Evolutionary conservation across 2,888 invertebrate genomes (phyloP).

Genomic region (Ectobius pallidus): DNA sequence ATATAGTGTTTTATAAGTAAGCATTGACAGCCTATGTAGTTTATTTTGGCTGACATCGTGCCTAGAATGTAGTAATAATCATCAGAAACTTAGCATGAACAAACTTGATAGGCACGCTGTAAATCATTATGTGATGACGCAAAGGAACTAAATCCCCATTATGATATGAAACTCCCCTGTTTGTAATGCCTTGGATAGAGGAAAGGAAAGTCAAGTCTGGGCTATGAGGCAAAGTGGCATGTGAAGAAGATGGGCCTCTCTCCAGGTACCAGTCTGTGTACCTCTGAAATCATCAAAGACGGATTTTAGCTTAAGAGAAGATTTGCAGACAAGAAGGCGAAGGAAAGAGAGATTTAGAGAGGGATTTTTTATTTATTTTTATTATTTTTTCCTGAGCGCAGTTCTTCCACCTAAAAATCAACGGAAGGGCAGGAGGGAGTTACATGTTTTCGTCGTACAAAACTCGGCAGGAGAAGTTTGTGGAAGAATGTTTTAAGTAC

Average conservation of each 20-base stretch:
- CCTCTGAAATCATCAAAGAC: constrained; percentile 38
- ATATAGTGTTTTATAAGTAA: no score
- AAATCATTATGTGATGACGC: no score
- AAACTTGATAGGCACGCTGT: no score
- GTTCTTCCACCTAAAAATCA: constrained; percentile 13
- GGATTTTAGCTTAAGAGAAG: constrained; percentile 39
- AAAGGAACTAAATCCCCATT: no score
- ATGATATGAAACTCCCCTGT: no score
- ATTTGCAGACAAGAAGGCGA: constrained; percentile 27
- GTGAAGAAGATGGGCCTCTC: constrained; percentile 12
- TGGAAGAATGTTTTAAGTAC: not conserved
- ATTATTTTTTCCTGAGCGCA: not conserved
- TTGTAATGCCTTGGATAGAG: no score
- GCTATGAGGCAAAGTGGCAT: constrained; percentile 12
- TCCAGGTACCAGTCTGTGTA: not conserved
- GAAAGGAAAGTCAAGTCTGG: no score
- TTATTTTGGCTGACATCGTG: no score
- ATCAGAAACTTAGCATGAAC: no score
- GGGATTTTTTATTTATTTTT: not conserved
- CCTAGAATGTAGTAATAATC: no score
- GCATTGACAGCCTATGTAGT: no score
- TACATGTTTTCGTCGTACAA: not conserved
- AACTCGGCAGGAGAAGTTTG: no score
- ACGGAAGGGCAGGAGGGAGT: not conserved
- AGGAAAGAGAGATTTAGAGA: not conserved